Conservation (phyloP, 2,797 vertebrate genomes). For the Gephyroberyx darwinii region DNA sequence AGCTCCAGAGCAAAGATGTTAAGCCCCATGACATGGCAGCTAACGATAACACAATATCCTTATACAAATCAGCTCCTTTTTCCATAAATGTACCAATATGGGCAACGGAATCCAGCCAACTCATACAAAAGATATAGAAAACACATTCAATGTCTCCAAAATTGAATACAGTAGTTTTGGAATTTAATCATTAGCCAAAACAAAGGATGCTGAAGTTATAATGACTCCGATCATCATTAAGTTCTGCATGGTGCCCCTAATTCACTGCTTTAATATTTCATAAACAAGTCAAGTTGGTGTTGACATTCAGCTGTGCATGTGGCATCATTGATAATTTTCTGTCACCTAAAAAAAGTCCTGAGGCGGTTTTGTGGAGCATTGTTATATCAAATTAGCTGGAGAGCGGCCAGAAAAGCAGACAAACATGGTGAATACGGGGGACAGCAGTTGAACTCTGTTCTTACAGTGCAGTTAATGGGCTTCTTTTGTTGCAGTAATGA, state of each 20-base stretch:
- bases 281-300: constrained; percentile 84
- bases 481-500: constrained; percentile 87
- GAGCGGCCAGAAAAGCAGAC: constrained; percentile 82
- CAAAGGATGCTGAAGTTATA: constrained; percentile 80
- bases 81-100: constrained; percentile 64
- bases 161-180: constrained; percentile 80
- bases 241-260: constrained; percentile 78
- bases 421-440: constrained; percentile 78
- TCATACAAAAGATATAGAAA: constrained; percentile 71
- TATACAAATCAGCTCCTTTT: constrained; percentile 64
- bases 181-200: constrained; percentile 83
- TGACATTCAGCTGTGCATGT: constrained; percentile 84
- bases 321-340: constrained; percentile 86
- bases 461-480: constrained; percentile 83
- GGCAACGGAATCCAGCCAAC: constrained; percentile 65
- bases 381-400: constrained; percentile 90
- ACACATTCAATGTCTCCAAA: constrained; percentile 75
- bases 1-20: constrained; percentile 57
- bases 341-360: constrained; percentile 82
- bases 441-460: constrained; percentile 78
- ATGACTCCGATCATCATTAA: constrained; percentile 84
- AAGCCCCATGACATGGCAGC: constrained; percentile 73
- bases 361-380: constrained; percentile 82
- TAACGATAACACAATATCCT: constrained; percentile 76
- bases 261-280: constrained; percentile 84